Evolutionary conservation across 2,888 invertebrate genomes (phyloP).

Genomic region (Gymnocheta viridis): DNA sequence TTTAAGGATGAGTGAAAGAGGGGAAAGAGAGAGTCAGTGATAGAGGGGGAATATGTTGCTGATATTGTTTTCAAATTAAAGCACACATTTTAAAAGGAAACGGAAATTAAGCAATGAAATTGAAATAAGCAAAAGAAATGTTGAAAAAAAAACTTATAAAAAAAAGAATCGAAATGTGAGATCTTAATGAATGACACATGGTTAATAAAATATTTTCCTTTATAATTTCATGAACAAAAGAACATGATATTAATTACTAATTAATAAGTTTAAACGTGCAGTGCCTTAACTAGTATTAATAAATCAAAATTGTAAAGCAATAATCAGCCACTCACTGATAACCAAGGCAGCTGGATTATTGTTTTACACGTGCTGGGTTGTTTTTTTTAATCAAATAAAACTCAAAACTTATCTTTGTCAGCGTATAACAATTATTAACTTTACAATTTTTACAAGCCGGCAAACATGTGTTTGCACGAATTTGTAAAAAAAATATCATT

Average conservation of each 20-base stretch:
- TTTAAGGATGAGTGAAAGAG: background rate
- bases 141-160: background rate
- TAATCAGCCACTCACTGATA: too few relatives aligned
- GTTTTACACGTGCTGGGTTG: background rate
- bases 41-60: slow-evolving; percentile 43
- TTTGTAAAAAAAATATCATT: slow-evolving; percentile 8
- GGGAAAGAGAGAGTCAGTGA: background rate
- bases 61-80: slow-evolving; percentile 50
- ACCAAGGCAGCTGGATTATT: too few relatives aligned
- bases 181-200: slow-evolving; percentile 35
- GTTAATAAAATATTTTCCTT: background rate
- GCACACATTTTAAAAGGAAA: slow-evolving; percentile 14
- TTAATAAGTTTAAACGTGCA: slow-evolving; percentile 15
- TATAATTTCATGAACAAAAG: background rate
- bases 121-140: background rate
- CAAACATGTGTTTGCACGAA: background rate
- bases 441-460: background rate
- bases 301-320: background rate
- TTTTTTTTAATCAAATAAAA: background rate
- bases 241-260: background rate
- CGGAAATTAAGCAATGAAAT: slow-evolving; percentile 32
- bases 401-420: background rate
- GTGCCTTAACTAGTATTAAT: background rate
- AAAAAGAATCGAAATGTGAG: slow-evolving; percentile 45
- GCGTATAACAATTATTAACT: background rate